Evolutionary conservation across 2,113 vertebrate species (phyloP).

Genomic region (Lynx canadensis): DNA sequence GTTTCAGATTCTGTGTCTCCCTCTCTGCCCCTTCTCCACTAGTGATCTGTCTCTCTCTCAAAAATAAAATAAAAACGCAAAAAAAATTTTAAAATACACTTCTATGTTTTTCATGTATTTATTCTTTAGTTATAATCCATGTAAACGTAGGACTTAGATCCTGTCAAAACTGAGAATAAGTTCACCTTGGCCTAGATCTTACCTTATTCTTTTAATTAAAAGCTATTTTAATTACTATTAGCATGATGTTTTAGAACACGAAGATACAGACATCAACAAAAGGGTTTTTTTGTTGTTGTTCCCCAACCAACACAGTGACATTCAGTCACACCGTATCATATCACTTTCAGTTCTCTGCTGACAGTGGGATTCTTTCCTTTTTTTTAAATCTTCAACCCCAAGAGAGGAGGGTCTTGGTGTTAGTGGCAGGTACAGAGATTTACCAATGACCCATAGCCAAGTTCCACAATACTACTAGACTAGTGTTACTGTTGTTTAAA

Average conservation of each 20-base stretch:
- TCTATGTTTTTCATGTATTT: background rate
- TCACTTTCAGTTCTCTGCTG: background rate
- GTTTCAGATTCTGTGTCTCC: no score
- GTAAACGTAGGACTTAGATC: background rate
- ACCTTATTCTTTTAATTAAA: background rate
- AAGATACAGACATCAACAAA: background rate
- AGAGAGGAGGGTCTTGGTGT: background rate
- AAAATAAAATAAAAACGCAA: no score
- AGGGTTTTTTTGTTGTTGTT: background rate
- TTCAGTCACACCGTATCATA: background rate
- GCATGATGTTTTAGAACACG: background rate
- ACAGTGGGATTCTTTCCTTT: background rate
- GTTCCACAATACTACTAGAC: background rate
- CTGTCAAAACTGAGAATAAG: background rate
- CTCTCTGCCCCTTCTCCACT: no score
- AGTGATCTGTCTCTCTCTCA: no score
- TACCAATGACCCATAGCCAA: background rate
- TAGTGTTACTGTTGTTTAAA: background rate
- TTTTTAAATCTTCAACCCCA: background rate
- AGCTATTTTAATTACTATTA: background rate
- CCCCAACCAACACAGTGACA: background rate
- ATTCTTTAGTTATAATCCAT: background rate
- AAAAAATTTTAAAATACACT: background rate
- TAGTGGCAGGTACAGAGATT: background rate
- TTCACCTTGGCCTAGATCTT: background rate